Evolutionary conservation across 2,113 vertebrate genomes (phyloP).

Genomic region (Arenaria interpres): DNA sequence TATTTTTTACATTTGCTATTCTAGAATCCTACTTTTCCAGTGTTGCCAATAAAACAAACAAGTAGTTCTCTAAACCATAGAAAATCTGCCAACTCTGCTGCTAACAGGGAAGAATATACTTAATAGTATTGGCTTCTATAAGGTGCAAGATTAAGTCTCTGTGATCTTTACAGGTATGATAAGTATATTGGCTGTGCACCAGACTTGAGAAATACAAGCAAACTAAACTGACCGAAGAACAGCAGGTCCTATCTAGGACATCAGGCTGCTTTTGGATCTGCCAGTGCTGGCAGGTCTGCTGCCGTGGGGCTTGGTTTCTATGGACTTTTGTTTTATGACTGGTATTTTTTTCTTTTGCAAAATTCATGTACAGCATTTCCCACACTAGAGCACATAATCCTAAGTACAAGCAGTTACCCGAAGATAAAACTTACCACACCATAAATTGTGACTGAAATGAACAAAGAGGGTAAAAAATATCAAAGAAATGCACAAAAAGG

Average conservation of each 20-base stretch:
- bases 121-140: neutral
- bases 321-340: neutral
- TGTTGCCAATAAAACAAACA: neutral
- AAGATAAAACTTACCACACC: neutral
- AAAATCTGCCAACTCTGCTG: neutral
- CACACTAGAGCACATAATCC: neutral
- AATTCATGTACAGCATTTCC: neutral
- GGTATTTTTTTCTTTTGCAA: neutral
- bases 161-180: neutral
- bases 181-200: neutral
- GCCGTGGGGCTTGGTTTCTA: neutral
- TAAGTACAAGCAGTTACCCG: neutral
- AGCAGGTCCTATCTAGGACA: neutral
- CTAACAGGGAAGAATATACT: neutral
- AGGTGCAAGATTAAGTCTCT: neutral
- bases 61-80: neutral
- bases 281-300: neutral
- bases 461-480: neutral
- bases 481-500: neutral
- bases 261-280: neutral
- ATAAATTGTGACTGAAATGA: neutral
- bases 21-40: neutral
- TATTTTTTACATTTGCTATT: neutral
- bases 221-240: neutral
- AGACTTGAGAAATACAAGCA: neutral